Percentiles rank a stretch among this genome's conserved stretches.
Conservation (phyloP, 2,113 vertebrate genomes). For the Toxotes chatareus region DNA sequence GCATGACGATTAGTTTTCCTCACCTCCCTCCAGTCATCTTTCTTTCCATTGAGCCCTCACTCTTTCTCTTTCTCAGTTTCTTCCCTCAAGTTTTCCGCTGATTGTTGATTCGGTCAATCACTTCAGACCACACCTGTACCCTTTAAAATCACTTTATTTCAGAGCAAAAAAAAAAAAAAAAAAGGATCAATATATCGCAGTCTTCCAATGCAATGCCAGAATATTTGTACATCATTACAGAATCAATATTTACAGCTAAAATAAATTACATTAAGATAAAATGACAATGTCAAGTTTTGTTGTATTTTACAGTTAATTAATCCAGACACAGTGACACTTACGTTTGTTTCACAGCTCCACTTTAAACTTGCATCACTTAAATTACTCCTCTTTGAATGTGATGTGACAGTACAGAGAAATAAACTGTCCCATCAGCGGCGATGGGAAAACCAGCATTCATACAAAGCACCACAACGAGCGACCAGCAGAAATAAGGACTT, state of each 20-base stretch:
- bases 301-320: constrained; percentile 67
- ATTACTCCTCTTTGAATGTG: not conserved
- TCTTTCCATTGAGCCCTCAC: constrained; percentile 16
- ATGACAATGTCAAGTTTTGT: constrained; percentile 42
- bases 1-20: constrained; percentile 35
- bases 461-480: constrained; percentile 50
- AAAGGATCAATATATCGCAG: constrained; percentile 70
- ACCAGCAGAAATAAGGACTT: constrained; percentile 23
- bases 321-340: constrained; percentile 53
- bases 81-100: not conserved
- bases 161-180: constrained; percentile 69
- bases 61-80: not conserved
- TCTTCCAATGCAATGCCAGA: constrained; percentile 74
- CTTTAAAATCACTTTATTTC: constrained; percentile 85
- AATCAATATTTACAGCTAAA: constrained; percentile 83
- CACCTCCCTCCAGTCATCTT: not conserved
- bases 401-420: constrained; percentile 15
- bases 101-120: not conserved
- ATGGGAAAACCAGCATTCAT: constrained; percentile 61
- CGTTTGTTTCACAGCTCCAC: constrained; percentile 53
- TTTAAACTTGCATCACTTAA: constrained; percentile 19
- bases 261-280: constrained; percentile 82
- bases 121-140: constrained; percentile 42
- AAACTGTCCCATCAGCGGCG: constrained; percentile 11
- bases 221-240: constrained; percentile 72